These are phyloP conservation scores for Octonoba sinensis DNA, from an alignment of 2,888 invertebrate species.

Conservation along the genomic window DNA sequence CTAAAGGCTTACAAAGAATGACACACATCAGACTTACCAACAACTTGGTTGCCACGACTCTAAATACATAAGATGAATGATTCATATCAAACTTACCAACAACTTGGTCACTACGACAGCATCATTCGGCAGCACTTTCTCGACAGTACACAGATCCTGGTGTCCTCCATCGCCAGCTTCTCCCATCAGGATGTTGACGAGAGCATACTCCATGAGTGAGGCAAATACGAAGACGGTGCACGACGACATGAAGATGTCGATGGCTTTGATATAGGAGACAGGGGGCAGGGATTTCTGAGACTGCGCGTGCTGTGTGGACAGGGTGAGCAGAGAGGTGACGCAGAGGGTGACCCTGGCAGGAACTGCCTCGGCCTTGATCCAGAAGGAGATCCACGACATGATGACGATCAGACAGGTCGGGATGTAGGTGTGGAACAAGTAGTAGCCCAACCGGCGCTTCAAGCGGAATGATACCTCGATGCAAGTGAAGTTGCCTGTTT, in stretches of 20 bases:
- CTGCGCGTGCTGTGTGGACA: constrained; percentile 94
- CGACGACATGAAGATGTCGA: constrained; percentile 73
- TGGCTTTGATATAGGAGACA: constrained; percentile 71
- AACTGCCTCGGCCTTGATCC: constrained; percentile 95
- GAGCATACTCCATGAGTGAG: constrained; percentile 73
- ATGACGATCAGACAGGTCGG: constrained; percentile 92
- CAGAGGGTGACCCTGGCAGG: constrained; percentile 93
- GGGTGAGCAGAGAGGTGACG: constrained; percentile 87
- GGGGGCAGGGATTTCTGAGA: constrained; percentile 92
- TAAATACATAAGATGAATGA: too few relatives aligned
- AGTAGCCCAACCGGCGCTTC: constrained; percentile 86
- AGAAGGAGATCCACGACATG: constrained; percentile 96
- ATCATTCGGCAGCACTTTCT: neutral
- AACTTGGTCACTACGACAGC: constrained; percentile 3
- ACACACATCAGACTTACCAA: too few relatives aligned
- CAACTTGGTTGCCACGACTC: too few relatives aligned
- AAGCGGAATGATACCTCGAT: constrained; percentile 89
- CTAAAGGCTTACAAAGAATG: too few relatives aligned
- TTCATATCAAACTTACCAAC: neutral
- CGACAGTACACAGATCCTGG: neutral
- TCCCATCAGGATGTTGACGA: constrained; percentile 72
- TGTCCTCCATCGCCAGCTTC: constrained; percentile 24
- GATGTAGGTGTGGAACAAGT: constrained; percentile 91
- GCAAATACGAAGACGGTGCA: constrained; percentile 73
- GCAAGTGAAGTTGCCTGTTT: constrained; percentile 87